A percentile compares a stretch with the other conserved stretches of the same genome.
phyloP scores from a whole-genome alignment of 2,113 vertebrate species.

The Emydocephalus ijimae region DNA sequence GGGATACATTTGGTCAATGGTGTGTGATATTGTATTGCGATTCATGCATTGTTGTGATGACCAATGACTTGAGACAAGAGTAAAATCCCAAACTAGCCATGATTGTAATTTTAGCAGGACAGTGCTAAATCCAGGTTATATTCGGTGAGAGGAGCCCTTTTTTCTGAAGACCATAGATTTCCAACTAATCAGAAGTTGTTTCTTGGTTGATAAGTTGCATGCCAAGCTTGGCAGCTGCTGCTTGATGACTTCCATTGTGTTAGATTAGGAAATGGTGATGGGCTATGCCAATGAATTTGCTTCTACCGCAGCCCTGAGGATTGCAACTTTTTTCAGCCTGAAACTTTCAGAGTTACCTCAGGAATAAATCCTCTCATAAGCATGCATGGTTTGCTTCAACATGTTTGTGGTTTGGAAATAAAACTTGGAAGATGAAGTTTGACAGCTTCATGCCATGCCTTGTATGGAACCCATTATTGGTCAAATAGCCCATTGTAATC shows the following conservation, averaged over 20 bases:
- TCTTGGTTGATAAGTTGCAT: not conserved
- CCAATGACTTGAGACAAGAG: not conserved
- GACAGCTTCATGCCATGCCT: constrained; percentile 14
- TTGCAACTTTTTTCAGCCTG: not conserved
- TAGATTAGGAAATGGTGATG: not conserved
- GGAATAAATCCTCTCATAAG: constrained; percentile 19
- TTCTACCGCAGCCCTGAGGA: not conserved
- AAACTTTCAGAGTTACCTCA: not conserved
- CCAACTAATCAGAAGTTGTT: not conserved
- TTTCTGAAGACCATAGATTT: not conserved
- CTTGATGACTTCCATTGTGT: not conserved
- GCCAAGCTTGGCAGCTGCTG: not conserved
- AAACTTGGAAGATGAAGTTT: constrained; percentile 22
- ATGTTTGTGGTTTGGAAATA: constrained; percentile 22
- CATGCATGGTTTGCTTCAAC: not conserved
- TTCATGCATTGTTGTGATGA: not conserved
- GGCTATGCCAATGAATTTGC: not conserved
- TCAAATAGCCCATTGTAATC: constrained; percentile 21
- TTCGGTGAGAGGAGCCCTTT: not conserved
- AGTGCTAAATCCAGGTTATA: not conserved
- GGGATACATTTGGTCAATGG: not conserved
- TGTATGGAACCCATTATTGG: constrained; percentile 29
- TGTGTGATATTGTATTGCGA: not conserved
- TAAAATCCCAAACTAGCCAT: not conserved
- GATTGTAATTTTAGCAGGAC: not conserved